These are phyloP conservation scores for Cosmopolites sordidus DNA, from an alignment of 2,888 invertebrate species.

Conservation along the genomic window DNA sequence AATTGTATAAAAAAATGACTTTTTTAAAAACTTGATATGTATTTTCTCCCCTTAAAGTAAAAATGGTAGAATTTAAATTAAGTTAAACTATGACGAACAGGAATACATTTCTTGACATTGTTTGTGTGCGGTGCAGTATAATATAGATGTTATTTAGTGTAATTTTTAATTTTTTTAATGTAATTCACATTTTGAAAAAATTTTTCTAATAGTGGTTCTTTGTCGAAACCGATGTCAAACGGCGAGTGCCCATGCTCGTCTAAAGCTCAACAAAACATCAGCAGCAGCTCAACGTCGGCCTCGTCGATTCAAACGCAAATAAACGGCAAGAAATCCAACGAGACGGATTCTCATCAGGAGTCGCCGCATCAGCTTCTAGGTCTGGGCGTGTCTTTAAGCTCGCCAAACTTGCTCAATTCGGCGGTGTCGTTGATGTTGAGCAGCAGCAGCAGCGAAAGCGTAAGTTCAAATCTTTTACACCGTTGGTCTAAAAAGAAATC, in stretches of 20 bases:
- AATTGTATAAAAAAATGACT: too few species aligned
- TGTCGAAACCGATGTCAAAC: constrained; percentile 21
- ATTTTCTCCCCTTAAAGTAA: too few species aligned
- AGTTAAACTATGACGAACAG: too few species aligned
- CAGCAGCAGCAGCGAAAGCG: constrained; percentile 45
- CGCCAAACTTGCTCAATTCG: constrained; percentile 46
- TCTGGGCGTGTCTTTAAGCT: constrained; percentile 45
- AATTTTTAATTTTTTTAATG: too few species aligned
- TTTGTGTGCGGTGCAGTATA: too few species aligned
- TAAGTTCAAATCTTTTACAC: constrained; percentile 31
- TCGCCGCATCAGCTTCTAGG: constrained; percentile 37
- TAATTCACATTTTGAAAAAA: too few species aligned
- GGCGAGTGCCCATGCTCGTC: constrained; percentile 31
- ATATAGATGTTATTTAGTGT: too few species aligned
- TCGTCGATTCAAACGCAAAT: constrained; percentile 28
- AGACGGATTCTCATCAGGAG: constrained; percentile 27
- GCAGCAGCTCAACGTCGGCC: constrained; percentile 24
- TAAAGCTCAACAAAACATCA: constrained; percentile 17
- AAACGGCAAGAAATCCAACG: constrained; percentile 29
- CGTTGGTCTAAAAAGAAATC: too few species aligned
- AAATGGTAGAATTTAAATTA: too few species aligned
- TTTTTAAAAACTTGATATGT: too few species aligned
- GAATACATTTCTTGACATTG: too few species aligned
- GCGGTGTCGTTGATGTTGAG: constrained; percentile 46
- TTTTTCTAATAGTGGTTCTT: constrained; percentile 12